Conservation (phyloP, 2,797 vertebrate genomes). For the Channa striata region DNA sequence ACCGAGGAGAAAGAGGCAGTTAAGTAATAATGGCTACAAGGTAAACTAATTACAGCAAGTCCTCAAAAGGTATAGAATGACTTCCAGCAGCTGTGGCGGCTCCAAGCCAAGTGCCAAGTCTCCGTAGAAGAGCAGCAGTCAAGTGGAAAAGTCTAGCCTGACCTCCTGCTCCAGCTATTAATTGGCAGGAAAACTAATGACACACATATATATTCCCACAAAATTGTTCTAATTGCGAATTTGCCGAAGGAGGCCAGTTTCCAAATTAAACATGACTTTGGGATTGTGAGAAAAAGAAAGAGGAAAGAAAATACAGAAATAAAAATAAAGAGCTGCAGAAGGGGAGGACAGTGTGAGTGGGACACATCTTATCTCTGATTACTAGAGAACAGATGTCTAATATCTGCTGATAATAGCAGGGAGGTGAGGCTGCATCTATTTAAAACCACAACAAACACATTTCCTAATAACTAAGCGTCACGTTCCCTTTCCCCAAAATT, state of each 20-base stretch:
- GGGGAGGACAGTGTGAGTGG: conserved; percentile 1
- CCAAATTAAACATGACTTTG: conserved; percentile 95
- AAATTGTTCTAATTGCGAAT: conserved; percentile 99
- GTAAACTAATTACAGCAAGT: conserved; percentile 97
- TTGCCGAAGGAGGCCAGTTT: conserved; percentile 94
- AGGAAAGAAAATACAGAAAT: conserved; percentile 14
- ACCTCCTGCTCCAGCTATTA: conserved; percentile 93
- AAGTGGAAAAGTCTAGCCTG: conserved; percentile 95
- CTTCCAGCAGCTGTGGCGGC: conserved; percentile 88
- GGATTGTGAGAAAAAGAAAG: conserved; percentile 79
- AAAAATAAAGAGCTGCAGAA: conserved; percentile 28
- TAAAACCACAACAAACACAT: neutral
- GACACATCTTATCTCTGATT: conserved; percentile 71
- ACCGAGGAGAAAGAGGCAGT: conserved; percentile 85
- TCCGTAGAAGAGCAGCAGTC: conserved; percentile 89
- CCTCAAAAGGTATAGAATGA: conserved; percentile 89
- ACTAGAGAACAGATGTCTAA: conserved; percentile 81
- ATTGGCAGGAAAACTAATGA: conserved; percentile 98
- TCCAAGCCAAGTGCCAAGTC: conserved; percentile 89
- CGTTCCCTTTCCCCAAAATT: neutral
- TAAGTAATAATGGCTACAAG: conserved; percentile 95
- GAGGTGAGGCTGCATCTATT: conserved; percentile 29
- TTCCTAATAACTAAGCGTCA: conserved; percentile 1
- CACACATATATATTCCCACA: conserved; percentile 96
- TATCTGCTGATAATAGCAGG: conserved; percentile 74